phyloP scores from a whole-genome alignment of 2,888 invertebrate species.

The Chouioia cunea region DNA sequence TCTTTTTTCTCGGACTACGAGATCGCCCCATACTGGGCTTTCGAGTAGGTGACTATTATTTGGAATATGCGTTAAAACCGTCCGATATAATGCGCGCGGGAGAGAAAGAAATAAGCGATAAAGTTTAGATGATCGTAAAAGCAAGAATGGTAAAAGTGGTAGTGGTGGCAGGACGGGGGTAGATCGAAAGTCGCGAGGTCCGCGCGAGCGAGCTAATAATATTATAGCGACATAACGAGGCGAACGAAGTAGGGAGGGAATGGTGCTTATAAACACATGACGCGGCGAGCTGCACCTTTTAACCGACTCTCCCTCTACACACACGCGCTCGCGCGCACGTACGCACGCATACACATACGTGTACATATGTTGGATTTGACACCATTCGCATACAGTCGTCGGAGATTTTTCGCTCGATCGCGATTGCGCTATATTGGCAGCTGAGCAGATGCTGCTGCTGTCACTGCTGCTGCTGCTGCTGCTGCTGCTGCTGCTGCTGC shows the following conservation, averaged over 20 bases:
- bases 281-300: conserved; percentile 62
- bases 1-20: no score
- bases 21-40: no score
- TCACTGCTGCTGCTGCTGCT: no score
- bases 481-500: no score
- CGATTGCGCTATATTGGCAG: no score
- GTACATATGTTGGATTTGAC: conserved; percentile 40
- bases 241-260: conserved; percentile 44
- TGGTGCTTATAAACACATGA: conserved; percentile 66
- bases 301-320: conserved; percentile 59
- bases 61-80: no score
- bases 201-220: conserved; percentile 60
- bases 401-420: no score
- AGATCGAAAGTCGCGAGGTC: conserved; percentile 22
- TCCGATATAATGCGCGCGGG: conserved; percentile 36
- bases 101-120: conserved; percentile 1
- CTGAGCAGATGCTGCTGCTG: no score
- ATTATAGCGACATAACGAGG: conserved; percentile 60
- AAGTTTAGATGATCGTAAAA: conserved; percentile 9
- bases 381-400: no score
- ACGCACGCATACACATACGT: no score
- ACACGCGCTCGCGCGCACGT: no score
- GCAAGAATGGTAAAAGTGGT: background rate
- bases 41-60: no score
- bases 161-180: background rate